Conservation (phyloP, 2,888 invertebrate genomes). For the Invenusta paracnida region DNA sequence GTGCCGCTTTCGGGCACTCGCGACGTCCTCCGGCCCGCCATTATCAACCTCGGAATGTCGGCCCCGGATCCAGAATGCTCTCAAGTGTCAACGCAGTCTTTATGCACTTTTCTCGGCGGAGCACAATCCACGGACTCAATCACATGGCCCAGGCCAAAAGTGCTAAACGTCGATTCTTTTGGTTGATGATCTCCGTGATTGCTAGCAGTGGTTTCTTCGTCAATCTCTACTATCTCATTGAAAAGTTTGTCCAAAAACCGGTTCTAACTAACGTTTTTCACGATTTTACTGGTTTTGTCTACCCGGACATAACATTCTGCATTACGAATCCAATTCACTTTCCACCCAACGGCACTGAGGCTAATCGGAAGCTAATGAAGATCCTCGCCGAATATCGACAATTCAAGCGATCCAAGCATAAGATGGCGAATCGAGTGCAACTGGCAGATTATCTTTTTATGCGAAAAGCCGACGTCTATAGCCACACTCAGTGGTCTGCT, state of each 20-base stretch:
- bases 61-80: background rate
- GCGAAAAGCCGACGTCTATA: constrained; percentile 38
- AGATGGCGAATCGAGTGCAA: background rate
- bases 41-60: too few species aligned
- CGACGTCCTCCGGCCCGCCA: too few species aligned
- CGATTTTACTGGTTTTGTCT: constrained; percentile 38
- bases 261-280: constrained; percentile 42
- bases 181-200: constrained; percentile 39
- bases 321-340: constrained; percentile 42
- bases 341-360: constrained; percentile 40
- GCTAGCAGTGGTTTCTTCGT: constrained; percentile 42
- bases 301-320: constrained; percentile 42
- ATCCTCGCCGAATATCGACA: background rate
- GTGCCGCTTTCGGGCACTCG: too few species aligned
- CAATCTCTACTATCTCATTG: constrained; percentile 42
- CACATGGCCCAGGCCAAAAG: constrained; percentile 44
- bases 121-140: constrained; percentile 43
- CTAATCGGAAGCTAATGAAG: background rate
- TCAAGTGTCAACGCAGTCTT: constrained; percentile 6
- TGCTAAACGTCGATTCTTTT: constrained; percentile 37
- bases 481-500: constrained; percentile 41
- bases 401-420: background rate
- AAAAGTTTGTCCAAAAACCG: constrained; percentile 41
- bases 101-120: constrained; percentile 41
- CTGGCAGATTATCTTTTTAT: constrained; percentile 43